phyloP scores from a whole-genome alignment of 2,113 vertebrate species.

The Alaudala cheleensis region DNA sequence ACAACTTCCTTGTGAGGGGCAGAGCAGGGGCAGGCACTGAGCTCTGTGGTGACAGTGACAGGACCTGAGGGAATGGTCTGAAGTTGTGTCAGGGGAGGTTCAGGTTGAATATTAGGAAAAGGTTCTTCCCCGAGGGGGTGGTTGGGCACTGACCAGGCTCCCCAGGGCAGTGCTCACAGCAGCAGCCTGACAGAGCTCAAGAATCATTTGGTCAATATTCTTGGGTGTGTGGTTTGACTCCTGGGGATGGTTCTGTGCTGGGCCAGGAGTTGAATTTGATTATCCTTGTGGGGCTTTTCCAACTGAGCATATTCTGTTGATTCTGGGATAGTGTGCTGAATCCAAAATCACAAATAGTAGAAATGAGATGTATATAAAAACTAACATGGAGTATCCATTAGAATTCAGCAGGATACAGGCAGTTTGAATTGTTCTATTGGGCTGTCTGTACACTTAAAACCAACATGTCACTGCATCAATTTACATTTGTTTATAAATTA shows the following conservation, averaged over 20 bases:
- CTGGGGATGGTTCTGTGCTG: not conserved
- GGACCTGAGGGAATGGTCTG: fast-evolving
- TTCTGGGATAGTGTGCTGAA: not conserved
- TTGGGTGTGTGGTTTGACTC: not conserved
- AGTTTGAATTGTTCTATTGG: not conserved
- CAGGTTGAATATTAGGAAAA: not conserved
- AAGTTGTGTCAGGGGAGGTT: not conserved
- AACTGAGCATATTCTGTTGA: not conserved
- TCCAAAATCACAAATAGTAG: not conserved
- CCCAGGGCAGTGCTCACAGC: not conserved
- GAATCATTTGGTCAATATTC: fast-evolving
- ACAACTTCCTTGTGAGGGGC: fast-evolving
- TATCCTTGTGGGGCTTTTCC: not conserved
- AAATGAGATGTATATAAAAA: not conserved
- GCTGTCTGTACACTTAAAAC: not conserved
- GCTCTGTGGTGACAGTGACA: not conserved
- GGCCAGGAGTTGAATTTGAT: not conserved
- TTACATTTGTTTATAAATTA: not conserved
- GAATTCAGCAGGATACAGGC: not conserved
- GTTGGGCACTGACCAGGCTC: not conserved
- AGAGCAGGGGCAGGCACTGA: not conserved
- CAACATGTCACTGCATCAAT: not conserved
- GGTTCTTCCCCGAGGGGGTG: not conserved
- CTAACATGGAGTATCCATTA: not conserved
- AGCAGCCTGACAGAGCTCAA: not conserved